A percentile compares a stretch with the other conserved stretches of the same genome.
phyloP scores from a whole-genome alignment of 2,888 invertebrate species.

The Dryadula phaetusa region DNA sequence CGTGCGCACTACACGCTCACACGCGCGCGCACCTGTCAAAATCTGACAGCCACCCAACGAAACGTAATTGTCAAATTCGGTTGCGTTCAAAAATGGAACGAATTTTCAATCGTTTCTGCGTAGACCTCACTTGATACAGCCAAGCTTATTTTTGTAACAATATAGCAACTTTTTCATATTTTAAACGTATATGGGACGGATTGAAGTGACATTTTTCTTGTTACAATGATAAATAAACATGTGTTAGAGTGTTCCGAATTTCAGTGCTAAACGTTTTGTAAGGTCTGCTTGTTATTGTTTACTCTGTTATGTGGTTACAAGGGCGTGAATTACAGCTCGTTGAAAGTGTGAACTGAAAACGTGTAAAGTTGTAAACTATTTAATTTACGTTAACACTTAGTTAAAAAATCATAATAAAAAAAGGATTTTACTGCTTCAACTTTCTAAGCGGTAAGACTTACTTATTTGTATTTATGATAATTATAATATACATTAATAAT shows the following conservation, averaged over 20 bases:
- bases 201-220: conserved; percentile 55
- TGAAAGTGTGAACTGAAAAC: conserved; percentile 72
- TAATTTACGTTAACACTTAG: conserved; percentile 37
- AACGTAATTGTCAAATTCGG: conserved; percentile 43
- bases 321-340: conserved; percentile 76
- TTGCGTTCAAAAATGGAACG: conserved; percentile 63
- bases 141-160: conserved; percentile 27
- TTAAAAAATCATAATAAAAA: conserved; percentile 28
- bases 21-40: conserved; percentile 71
- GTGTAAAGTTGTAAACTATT: conserved; percentile 56
- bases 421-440: conserved; percentile 50
- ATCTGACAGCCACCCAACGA: conserved; percentile 62
- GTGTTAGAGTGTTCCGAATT: conserved; percentile 65
- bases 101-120: conserved; percentile 57
- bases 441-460: conserved; percentile 40
- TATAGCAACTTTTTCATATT: conserved; percentile 24
- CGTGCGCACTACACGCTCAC: conserved; percentile 80
- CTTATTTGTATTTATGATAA: background rate
- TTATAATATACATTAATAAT: too few species aligned
- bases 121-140: conserved; percentile 57
- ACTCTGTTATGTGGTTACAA: conserved; percentile 67
- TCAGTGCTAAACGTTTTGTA: conserved; percentile 76
- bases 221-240: conserved; percentile 51
- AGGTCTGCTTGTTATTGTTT: conserved; percentile 71
- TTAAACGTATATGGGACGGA: conserved; percentile 36